phyloP scores from a whole-genome alignment of 2,888 invertebrate species.

The Lumbricus terrestris region DNA sequence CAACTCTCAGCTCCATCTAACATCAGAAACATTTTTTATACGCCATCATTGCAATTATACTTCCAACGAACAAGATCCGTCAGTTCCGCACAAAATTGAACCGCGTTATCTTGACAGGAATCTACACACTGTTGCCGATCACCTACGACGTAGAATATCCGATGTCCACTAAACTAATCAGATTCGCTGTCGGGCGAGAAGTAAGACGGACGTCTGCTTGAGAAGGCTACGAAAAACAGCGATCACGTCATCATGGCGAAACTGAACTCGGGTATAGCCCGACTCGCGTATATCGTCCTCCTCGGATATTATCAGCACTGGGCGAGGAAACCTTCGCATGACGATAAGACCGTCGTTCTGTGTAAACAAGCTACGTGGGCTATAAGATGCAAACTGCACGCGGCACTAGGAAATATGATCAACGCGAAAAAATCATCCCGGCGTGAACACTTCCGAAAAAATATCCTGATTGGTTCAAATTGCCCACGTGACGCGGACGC shows the following conservation, averaged over 20 bases:
- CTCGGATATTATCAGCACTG: not conserved
- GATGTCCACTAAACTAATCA: not conserved
- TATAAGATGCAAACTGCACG: not conserved
- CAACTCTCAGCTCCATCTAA: too few species aligned
- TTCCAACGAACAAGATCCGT: not conserved
- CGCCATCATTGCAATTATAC: not conserved
- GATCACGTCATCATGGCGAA: not conserved
- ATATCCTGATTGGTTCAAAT: not conserved
- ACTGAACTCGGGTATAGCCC: not conserved
- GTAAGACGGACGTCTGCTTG: not conserved
- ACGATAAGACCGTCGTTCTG: not conserved
- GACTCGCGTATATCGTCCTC: not conserved
- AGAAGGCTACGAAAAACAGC: not conserved
- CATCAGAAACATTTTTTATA: too few species aligned
- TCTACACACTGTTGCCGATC: not conserved
- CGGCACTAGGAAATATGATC: not conserved
- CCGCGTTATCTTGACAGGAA: not conserved
- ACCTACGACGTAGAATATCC: not conserved
- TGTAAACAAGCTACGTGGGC: not conserved
- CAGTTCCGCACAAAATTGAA: not conserved
- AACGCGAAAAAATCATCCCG: not conserved
- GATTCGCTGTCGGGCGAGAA: not conserved
- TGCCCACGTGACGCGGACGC: not conserved
- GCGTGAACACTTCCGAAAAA: not conserved
- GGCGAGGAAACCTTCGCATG: not conserved